Base-by-base conservation (phyloP, 2,797 vertebrate species). In the Carcharodon carcharias region DNA sequence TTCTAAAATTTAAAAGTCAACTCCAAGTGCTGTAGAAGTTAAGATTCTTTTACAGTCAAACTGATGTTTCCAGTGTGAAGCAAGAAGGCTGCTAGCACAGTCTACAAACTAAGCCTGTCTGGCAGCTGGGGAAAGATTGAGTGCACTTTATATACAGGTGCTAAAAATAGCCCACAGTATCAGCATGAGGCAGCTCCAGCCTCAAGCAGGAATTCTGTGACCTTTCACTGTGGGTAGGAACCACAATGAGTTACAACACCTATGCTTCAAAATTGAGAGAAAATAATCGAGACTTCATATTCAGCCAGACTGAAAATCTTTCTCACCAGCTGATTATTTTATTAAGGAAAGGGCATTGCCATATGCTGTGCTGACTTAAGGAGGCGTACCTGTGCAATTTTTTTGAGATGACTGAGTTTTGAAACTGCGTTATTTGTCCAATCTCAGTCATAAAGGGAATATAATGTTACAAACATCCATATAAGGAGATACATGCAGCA, bases 161-260 rank as follows among this genome's bases (percentile, higher is more conserved):
- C 92, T 95, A 95, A 95, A 69, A 67, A 95, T 95, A 95, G 35
- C 92, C 26, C 23, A 14, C 92, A 65, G 67, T 4, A 58, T 61
- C 89, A 63, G 58, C 28, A 31, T 61, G 56, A 92, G 28, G 31
- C 58, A 61, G 18, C 31, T n/a, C 18, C 45, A 95, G 67, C 92
- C 92, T 45, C 92, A 95, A 31, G 58, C 92, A 69, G 21, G 9
- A 69, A 18, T 67, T 26, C 61, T 95, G n/a, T 67, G 88, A 91
- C 92, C 92, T 61, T 45, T 65, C 9, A 45, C 65, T 50, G n/a
- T 28, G 65, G 3, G 65, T 45, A 28, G 92, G 14, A 56, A 67
- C 92, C 65, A 65, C 92, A 50, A 50, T 69, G 61, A 63, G 54
- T 61, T 91, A 35, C 14, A 77, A n/a, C 88, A 61, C 54, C 56